Evolutionary conservation across 1,140 invertebrate species (phyloP).

Genomic region (Aphelinus atriplicis): DNA sequence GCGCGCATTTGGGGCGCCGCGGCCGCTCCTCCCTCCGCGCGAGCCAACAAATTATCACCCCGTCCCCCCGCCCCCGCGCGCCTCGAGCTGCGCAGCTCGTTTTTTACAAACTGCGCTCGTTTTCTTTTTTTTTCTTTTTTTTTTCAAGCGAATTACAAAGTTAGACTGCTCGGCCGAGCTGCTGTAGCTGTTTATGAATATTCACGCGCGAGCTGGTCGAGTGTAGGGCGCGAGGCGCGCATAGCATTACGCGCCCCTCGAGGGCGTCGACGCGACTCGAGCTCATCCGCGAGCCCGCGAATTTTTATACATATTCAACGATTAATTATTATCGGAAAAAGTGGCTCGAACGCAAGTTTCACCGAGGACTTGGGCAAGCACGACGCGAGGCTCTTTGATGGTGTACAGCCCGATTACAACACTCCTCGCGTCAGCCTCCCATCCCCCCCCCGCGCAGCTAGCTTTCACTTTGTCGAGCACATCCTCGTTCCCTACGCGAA

Average conservation of each 20-base stretch:
- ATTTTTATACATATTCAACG: conserved; percentile 31
- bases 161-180: neutral
- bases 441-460: too few species aligned
- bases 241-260: neutral
- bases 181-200: conserved; percentile 25
- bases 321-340: conserved; percentile 4
- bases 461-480: too few species aligned
- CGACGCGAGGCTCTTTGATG: too few species aligned
- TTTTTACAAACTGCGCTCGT: conserved; percentile 7
- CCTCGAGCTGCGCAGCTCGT: neutral
- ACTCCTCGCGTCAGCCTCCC: too few species aligned
- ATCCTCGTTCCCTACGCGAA: too few species aligned
- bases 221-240: neutral
- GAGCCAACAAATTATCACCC: conserved; percentile 62
- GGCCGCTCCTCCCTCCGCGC: conserved; percentile 34
- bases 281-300: neutral
- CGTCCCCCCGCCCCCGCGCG: conserved; percentile 21
- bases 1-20: conserved; percentile 59
- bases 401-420: too few species aligned
- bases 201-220: conserved; percentile 2
- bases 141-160: conserved; percentile 19
- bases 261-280: neutral
- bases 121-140: conserved; percentile 42
- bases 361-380: neutral
- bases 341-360: conserved; percentile 15